These are phyloP conservation scores for Pemphigus obesinymphae DNA, from an alignment of 1,140 invertebrate genomes.

Conservation along the genomic window DNA sequence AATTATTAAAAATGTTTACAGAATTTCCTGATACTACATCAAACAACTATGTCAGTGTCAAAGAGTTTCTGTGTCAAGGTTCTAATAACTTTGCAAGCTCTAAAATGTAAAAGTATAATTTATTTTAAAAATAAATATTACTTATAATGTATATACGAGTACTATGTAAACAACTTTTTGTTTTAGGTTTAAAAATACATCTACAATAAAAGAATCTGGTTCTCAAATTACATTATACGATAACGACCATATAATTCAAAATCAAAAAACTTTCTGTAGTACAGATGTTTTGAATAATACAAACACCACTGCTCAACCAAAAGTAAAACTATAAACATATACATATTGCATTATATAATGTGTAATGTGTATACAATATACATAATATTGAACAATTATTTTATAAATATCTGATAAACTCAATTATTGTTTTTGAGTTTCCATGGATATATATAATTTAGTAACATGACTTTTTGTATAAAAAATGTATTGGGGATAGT, in stretches of 20 bases:
- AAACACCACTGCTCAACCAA: background rate
- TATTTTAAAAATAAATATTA: background rate
- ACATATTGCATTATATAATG: too few relatives aligned
- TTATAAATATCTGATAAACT: too few relatives aligned
- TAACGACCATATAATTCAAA: background rate
- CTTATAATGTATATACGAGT: background rate
- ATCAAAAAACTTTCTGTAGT: background rate
- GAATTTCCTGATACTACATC: background rate
- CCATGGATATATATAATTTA: background rate
- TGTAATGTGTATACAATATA: background rate
- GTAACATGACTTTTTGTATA: too few relatives aligned
- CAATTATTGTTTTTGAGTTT: background rate
- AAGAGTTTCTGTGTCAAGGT: background rate
- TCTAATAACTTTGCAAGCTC: background rate
- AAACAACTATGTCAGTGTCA: background rate
- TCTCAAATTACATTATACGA: background rate
- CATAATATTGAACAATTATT: background rate
- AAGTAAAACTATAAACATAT: background rate
- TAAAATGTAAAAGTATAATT: background rate
- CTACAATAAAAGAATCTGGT: background rate
- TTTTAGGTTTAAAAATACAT: background rate
- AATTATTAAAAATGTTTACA: background rate
- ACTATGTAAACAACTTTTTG: background rate
- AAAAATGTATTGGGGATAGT: too few relatives aligned
- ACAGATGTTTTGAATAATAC: background rate